phyloP scores from a whole-genome alignment of 2,113 vertebrate genomes.

The Hippotragus niger region DNA sequence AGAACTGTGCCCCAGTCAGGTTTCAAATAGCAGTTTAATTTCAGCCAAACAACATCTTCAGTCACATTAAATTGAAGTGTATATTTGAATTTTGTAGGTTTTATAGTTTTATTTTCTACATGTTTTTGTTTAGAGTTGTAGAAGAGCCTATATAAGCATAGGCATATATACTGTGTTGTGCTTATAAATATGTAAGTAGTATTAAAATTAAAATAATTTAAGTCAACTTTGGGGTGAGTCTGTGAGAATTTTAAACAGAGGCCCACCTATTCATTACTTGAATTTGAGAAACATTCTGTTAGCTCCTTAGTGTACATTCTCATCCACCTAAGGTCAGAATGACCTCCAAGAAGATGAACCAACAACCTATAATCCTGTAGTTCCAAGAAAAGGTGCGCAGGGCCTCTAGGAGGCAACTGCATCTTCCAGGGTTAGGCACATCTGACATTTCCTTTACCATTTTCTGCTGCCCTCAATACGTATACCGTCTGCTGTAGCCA shows the following conservation, averaged over 20 bases:
- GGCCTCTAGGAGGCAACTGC: neutral
- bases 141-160: neutral
- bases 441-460: neutral
- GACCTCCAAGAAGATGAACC: neutral
- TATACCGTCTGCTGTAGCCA: neutral
- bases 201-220: constrained; percentile 18
- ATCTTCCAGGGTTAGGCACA: neutral
- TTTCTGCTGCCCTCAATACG: neutral
- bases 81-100: neutral
- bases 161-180: neutral
- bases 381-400: neutral
- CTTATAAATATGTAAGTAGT: neutral
- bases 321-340: neutral
- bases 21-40: neutral
- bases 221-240: neutral
- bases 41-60: neutral
- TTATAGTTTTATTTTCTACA: constrained; percentile 12
- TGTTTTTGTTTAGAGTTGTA: constrained; percentile 6
- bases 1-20: neutral
- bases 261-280: neutral
- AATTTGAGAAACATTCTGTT: constrained; percentile 7
- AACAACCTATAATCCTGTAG: neutral
- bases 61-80: neutral
- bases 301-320: neutral
- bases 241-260: neutral